Evolutionary conservation across 2,888 invertebrate species (phyloP).

Genomic region (Tyria jacobaeae): DNA sequence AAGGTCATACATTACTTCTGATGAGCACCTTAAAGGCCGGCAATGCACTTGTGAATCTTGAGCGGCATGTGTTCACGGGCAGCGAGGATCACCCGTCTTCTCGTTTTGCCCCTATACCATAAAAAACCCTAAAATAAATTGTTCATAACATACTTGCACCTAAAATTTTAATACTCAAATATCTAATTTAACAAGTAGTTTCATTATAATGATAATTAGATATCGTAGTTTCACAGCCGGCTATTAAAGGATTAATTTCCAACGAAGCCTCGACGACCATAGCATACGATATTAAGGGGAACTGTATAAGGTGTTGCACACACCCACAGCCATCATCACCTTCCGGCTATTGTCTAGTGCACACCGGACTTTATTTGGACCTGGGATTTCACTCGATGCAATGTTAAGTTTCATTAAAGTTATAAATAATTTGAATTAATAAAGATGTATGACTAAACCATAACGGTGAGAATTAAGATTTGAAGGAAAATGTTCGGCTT

Average conservation of each 20-base stretch:
- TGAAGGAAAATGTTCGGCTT: background rate
- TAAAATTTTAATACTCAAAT: background rate
- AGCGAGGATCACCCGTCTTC: too few relatives aligned
- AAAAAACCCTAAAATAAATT: too few relatives aligned
- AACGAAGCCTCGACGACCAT: background rate
- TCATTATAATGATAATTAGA: background rate
- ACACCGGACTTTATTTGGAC: conserved; percentile 23
- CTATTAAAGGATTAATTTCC: conserved; percentile 9
- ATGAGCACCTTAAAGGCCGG: too few relatives aligned
- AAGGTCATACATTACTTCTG: too few relatives aligned
- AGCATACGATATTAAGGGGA: conserved; percentile 22
- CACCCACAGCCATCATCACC: conserved; percentile 15
- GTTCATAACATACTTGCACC: too few relatives aligned
- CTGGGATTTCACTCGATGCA: conserved; percentile 8
- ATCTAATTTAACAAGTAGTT: background rate
- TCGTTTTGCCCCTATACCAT: too few relatives aligned
- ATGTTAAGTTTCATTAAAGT: conserved; percentile 3
- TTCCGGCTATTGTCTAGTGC: conserved; percentile 51
- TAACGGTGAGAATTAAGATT: background rate
- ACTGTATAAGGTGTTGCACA: conserved; percentile 13
- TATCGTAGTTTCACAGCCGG: conserved; percentile 8
- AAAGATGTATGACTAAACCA: background rate
- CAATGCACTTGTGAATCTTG: too few relatives aligned
- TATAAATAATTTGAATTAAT: conserved; percentile 7
- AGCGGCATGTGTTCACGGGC: too few relatives aligned